phyloP scores from a whole-genome alignment of 2,888 invertebrate species.

The Callinectes sapidus region DNA sequence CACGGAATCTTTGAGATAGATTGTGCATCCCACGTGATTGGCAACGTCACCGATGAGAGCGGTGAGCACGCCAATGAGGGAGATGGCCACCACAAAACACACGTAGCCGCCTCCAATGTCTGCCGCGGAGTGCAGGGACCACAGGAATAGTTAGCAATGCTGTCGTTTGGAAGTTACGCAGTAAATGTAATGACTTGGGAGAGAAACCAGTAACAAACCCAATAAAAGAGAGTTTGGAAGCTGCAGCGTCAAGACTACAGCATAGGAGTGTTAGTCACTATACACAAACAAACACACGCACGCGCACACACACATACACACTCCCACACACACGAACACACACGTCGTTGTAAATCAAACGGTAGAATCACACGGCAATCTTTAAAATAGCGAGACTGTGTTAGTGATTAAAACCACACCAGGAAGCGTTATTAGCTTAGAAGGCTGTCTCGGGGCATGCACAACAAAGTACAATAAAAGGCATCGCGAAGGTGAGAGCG shows the following conservation, averaged over 20 bases:
- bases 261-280: neutral
- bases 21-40: slow-evolving; percentile 96
- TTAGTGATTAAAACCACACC: neutral
- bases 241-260: neutral
- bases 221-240: neutral
- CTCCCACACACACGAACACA: slow-evolving; percentile 22
- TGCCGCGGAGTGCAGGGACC: slow-evolving; percentile 75
- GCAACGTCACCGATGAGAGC: slow-evolving; percentile 98
- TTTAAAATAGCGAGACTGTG: neutral
- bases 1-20: slow-evolving; percentile 96
- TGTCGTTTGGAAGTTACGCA: neutral
- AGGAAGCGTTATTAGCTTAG: neutral
- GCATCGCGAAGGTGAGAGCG: slow-evolving; percentile 26
- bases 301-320: neutral
- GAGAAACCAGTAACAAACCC: neutral
- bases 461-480: neutral
- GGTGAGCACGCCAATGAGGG: slow-evolving; percentile 94
- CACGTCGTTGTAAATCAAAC: slow-evolving; percentile 7
- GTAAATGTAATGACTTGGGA: neutral
- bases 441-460: neutral
- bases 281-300: slow-evolving; percentile 14
- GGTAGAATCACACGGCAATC: neutral
- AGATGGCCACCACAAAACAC: slow-evolving; percentile 94
- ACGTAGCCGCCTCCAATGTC: slow-evolving; percentile 95
- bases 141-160: neutral